phyloP scores from a whole-genome alignment of 2,797 vertebrate species.

The Sebastes variabilis region DNA sequence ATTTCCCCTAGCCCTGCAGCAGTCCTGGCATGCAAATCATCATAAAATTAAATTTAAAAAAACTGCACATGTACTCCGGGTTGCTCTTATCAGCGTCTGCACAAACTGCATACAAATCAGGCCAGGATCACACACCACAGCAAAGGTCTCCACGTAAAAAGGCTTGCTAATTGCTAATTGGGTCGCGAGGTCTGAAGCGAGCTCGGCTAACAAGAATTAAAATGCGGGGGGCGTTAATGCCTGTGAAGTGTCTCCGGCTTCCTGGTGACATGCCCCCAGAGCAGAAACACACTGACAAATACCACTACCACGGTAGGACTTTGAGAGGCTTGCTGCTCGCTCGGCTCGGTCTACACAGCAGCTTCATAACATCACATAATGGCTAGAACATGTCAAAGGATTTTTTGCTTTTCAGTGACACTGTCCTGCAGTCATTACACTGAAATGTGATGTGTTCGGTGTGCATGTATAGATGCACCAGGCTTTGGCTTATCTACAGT shows the following conservation, averaged over 20 bases:
- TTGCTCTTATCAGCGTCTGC: constrained; percentile 77
- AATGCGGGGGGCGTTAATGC: constrained; percentile 50
- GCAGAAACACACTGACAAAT: constrained; percentile 33
- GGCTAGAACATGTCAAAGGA: background rate
- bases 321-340: background rate
- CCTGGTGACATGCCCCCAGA: constrained; percentile 69
- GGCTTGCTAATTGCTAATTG: constrained; percentile 80
- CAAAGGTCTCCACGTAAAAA: constrained; percentile 70
- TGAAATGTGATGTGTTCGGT: background rate
- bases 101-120: constrained; percentile 82
- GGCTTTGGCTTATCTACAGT: background rate
- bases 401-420: background rate
- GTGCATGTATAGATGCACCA: background rate
- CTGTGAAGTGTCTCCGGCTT: constrained; percentile 67
- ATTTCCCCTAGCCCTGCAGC: constrained; percentile 70
- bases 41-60: constrained; percentile 80
- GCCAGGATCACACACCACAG: constrained; percentile 69
- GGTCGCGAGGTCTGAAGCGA: constrained; percentile 70
- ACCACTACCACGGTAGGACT: background rate
- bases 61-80: constrained; percentile 71
- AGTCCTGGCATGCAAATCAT: constrained; percentile 78
- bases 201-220: constrained; percentile 71
- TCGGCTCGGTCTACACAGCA: background rate
- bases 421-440: background rate
- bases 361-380: background rate